Percentiles rank a stretch among this genome's conserved stretches.
phyloP scores from a whole-genome alignment of 1,140 invertebrate genomes.

The Mactra quadrangularis region DNA sequence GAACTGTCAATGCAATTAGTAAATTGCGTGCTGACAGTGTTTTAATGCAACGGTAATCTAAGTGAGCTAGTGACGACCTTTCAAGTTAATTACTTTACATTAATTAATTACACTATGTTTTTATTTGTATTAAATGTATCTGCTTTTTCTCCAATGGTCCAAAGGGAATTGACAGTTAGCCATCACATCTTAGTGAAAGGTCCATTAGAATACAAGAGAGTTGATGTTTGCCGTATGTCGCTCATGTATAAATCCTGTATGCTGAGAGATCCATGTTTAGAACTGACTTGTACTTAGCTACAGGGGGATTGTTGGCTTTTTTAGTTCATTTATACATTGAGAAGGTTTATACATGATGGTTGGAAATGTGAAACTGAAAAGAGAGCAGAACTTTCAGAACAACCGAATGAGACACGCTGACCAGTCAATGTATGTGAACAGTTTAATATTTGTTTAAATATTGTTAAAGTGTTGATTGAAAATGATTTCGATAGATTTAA shows the following conservation, averaged over 20 bases:
- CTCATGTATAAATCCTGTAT: background rate
- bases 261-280: too few species aligned
- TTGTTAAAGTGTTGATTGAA: too few species aligned
- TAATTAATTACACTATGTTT: conserved; percentile 41
- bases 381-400: too few species aligned
- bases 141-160: conserved; percentile 26
- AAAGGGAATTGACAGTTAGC: background rate
- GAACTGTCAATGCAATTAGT: background rate
- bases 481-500: too few species aligned
- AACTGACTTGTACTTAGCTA: too few species aligned
- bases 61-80: conserved; percentile 31
- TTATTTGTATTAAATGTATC: conserved; percentile 35
- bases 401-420: too few species aligned
- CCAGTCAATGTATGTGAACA: too few species aligned
- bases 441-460: too few species aligned
- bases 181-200: conserved; percentile 30
- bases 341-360: too few species aligned
- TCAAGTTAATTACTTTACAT: conserved; percentile 36
- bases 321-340: too few species aligned
- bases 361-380: too few species aligned
- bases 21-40: conserved; percentile 4
- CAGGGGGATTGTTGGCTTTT: too few species aligned
- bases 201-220: conserved; percentile 1
- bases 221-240: background rate
- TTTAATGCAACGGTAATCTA: conserved; percentile 36